Percentiles rank a stretch among this genome's conserved stretches.
These are phyloP conservation scores for Amiota mariae DNA, from an alignment of 2,888 invertebrate genomes.

Conservation along the genomic window DNA sequence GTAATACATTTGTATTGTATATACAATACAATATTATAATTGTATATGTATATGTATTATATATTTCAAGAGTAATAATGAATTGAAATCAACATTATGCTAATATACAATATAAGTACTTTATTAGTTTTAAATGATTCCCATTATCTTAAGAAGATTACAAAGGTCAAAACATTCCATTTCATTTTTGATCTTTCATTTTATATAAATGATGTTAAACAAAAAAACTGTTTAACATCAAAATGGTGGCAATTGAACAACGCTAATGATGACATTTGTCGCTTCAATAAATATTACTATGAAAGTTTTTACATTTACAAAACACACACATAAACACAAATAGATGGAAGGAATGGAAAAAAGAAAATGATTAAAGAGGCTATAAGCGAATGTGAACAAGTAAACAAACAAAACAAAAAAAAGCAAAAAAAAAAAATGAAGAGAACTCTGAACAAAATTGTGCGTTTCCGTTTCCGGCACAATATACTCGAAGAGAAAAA, in stretches of 20 bases:
- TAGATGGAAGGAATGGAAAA: constrained; percentile 25
- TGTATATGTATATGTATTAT: too few relatives aligned
- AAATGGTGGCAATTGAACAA: constrained; percentile 58
- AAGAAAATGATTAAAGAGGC: constrained; percentile 58
- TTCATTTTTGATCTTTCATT: neutral
- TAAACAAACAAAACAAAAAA: constrained; percentile 31
- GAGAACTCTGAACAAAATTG: constrained; percentile 36
- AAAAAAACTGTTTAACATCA: too few relatives aligned
- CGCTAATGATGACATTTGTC: constrained; percentile 68
- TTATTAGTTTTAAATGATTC: too few relatives aligned
- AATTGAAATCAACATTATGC: too few relatives aligned
- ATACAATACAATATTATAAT: too few relatives aligned
- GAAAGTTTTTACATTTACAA: constrained; percentile 20
- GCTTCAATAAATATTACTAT: constrained; percentile 50
- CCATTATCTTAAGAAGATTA: constrained; percentile 47
- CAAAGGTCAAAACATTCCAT: neutral
- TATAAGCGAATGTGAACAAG: constrained; percentile 13
- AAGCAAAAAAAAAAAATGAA: neutral
- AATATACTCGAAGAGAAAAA: constrained; percentile 50
- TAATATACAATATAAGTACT: too few relatives aligned
- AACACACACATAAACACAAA: neutral
- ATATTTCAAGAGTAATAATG: too few relatives aligned
- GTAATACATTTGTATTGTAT: too few relatives aligned
- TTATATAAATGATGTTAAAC: too few relatives aligned
- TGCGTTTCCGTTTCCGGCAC: constrained; percentile 64